Evolutionary conservation across 2,113 vertebrate species (phyloP).

Genomic region (Lycaon pictus): DNA sequence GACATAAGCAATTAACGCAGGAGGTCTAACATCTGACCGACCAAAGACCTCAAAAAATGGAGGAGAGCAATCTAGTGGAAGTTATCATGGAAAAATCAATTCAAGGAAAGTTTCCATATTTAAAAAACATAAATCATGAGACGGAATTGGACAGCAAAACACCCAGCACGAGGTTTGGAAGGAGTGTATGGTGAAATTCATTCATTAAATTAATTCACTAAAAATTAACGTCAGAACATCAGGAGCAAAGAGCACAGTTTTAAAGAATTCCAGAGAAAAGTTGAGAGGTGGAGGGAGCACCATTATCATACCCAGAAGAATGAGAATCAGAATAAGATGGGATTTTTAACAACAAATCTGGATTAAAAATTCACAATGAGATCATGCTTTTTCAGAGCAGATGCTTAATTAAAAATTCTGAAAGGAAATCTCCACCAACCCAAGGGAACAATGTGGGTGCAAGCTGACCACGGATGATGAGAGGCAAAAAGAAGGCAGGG

Average conservation of each 20-base stretch:
- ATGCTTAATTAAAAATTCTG: neutral
- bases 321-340: neutral
- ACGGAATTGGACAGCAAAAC: neutral
- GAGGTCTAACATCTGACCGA: neutral
- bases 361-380: neutral
- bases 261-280: neutral
- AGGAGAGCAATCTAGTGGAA: accelerated
- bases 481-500: neutral
- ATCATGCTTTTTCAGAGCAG: neutral
- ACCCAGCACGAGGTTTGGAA: neutral
- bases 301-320: neutral
- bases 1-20: neutral
- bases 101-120: neutral
- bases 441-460: neutral
- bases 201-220: neutral
- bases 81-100: neutral
- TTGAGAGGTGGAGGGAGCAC: accelerated
- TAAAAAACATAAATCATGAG: neutral
- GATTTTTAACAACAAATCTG: neutral
- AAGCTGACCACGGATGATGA: no score
- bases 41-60: neutral
- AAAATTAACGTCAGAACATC: neutral
- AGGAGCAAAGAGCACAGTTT: neutral
- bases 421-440: neutral
- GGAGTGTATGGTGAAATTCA: neutral